Evolutionary conservation across 2,113 vertebrate genomes (phyloP).

Genomic region (Crotalus helleri): DNA sequence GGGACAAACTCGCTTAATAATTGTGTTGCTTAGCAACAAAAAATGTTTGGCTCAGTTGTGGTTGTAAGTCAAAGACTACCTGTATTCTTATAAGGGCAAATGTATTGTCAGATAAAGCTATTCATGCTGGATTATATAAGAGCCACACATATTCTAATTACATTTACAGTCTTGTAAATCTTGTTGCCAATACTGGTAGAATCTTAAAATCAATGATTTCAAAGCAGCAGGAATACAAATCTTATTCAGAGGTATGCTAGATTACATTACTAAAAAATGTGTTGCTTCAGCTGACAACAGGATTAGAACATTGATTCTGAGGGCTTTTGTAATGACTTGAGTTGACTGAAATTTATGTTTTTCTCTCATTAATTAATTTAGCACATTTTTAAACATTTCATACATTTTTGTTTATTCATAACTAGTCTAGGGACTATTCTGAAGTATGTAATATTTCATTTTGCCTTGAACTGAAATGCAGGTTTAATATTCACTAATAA

Average conservation of each 20-base stretch:
- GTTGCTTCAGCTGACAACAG: neutral
- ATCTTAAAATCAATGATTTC: neutral
- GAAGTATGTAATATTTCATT: conserved; percentile 52
- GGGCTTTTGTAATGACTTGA: neutral
- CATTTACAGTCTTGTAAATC: neutral
- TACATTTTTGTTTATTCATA: conserved; percentile 5
- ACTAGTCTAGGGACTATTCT: conserved; percentile 11
- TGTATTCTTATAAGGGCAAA: conserved; percentile 57
- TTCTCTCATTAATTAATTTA: neutral
- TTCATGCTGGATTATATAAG: conserved; percentile 13
- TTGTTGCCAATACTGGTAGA: neutral
- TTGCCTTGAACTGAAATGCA: conserved; percentile 49
- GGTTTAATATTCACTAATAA: conserved; percentile 28
- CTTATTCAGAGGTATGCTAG: neutral
- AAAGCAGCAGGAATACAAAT: neutral
- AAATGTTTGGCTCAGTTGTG: neutral
- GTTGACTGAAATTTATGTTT: neutral
- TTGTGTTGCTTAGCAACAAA: neutral
- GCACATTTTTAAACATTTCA: conserved; percentile 23
- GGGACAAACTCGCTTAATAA: neutral
- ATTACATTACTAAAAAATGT: neutral
- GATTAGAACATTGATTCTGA: neutral
- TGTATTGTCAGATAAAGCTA: conserved; percentile 23
- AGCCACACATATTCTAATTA: conserved; percentile 17
- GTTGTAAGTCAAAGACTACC: neutral